Base-by-base conservation (phyloP, 2,888 invertebrate genomes). In the Mechanitis mazaeus region DNA sequence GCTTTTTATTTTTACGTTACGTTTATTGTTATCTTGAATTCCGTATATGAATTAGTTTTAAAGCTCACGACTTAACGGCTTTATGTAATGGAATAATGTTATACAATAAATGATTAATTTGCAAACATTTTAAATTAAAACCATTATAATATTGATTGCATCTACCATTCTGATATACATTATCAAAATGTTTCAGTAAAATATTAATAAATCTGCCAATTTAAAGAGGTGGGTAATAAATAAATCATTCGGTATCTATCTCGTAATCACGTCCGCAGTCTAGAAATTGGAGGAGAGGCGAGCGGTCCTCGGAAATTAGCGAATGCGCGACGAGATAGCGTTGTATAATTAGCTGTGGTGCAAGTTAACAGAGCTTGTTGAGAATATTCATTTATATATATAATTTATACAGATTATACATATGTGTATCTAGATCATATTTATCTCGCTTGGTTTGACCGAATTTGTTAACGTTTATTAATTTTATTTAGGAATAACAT, bases 241-340 rank as follows among this genome's bases (percentile, higher is more conserved):
- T 87, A 85, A 87, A 87, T 87, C 84, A 86, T 81, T 76, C 73
- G 66, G 72, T 72, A 78, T 76, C 78, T 77, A 77, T 75, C 76
- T 72, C 69, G 73, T 76, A 76, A 87, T 88, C 84, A 81, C 81
- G 81, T 80, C 80, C 80, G 77, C 77, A 74, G 80, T 78, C 79
- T 80, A 80, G 77, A 80, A 81, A 75, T 81, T 81, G 77, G 83
- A 79, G 77, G 81, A 80, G 76, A 80, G 85, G 77, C 77, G 81
- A 80, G 83, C 78, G 80, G 83, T 78, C 79, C 77, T 77, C 78
- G 80, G 84, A 87, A 88, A 87, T 88, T 85, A 87, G 87, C 83
- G 85, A 85, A 81, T 88, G 88, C 83, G 80, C 84, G 75, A 72
- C 69, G 80, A 78, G 88, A 88, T 88, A 87, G 84, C 80, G 80